These are phyloP conservation scores for Toxotes jaculatrix DNA, from an alignment of 2,113 vertebrate species.

Conservation along the genomic window DNA sequence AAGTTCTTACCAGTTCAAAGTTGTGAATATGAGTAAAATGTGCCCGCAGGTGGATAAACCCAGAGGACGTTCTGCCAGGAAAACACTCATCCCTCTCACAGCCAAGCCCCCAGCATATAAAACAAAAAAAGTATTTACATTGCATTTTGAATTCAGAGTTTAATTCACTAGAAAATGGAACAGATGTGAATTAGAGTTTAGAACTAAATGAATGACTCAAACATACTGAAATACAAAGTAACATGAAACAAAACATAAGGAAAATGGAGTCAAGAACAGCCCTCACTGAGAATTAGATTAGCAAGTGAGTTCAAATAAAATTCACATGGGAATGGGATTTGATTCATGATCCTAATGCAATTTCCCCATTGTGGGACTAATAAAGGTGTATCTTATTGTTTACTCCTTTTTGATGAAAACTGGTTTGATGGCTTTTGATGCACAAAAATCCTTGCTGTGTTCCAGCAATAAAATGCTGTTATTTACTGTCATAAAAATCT, in stretches of 20 bases:
- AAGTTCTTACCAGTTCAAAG: constrained; percentile 42
- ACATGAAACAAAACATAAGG: background rate
- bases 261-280: background rate
- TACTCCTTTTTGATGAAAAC: too few species aligned
- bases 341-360: background rate
- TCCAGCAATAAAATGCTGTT: too few species aligned
- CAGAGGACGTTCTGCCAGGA: background rate
- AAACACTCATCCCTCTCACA: background rate
- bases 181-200: background rate
- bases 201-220: background rate
- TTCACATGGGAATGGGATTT: background rate
- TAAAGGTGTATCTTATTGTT: too few species aligned
- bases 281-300: background rate
- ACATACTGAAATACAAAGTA: background rate
- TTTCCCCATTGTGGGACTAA: too few species aligned
- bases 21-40: constrained; percentile 5
- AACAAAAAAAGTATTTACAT: background rate
- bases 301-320: background rate
- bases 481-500: too few species aligned
- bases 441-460: background rate
- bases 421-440: background rate
- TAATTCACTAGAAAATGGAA: background rate
- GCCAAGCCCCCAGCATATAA: background rate
- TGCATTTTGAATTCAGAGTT: background rate
- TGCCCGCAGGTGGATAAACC: background rate